These are phyloP conservation scores for Drosophila ironensis DNA, from an alignment of 1,140 invertebrate species.

Conservation along the genomic window DNA sequence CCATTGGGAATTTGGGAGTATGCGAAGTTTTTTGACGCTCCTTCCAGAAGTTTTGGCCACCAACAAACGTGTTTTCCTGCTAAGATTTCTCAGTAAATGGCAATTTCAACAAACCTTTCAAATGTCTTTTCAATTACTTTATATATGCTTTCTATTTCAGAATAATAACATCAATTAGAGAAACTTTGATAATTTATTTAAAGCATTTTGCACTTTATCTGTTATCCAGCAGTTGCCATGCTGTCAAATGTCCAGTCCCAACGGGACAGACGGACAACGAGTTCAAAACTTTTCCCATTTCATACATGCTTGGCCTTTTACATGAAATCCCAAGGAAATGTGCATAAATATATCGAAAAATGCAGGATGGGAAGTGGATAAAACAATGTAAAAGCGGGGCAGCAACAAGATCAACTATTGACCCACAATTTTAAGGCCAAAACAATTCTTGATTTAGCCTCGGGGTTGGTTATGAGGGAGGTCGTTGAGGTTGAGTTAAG, in stretches of 20 bases:
- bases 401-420: constrained; percentile 20
- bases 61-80: too few species aligned
- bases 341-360: constrained; percentile 27
- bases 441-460: constrained; percentile 24
- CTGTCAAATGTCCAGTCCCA: constrained; percentile 20
- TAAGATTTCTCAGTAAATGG: too few species aligned
- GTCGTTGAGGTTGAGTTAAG: constrained; percentile 14
- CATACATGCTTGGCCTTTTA: constrained; percentile 30
- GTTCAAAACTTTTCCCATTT: constrained; percentile 28
- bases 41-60: too few species aligned
- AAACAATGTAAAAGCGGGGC: constrained; percentile 1
- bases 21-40: too few species aligned
- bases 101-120: neutral
- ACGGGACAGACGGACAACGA: neutral
- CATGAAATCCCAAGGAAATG: constrained; percentile 35
- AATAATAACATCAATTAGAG: too few species aligned
- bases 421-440: constrained; percentile 37
- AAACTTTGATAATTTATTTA: constrained; percentile 30
- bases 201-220: constrained; percentile 23
- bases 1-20: constrained; percentile 33
- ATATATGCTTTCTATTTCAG: too few species aligned
- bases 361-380: constrained; percentile 2
- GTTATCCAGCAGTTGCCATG: constrained; percentile 19
- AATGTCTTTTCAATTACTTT: too few species aligned
- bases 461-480: constrained; percentile 17